phyloP scores from a whole-genome alignment of 2,113 vertebrate genomes.

The Pedetes capensis region DNA sequence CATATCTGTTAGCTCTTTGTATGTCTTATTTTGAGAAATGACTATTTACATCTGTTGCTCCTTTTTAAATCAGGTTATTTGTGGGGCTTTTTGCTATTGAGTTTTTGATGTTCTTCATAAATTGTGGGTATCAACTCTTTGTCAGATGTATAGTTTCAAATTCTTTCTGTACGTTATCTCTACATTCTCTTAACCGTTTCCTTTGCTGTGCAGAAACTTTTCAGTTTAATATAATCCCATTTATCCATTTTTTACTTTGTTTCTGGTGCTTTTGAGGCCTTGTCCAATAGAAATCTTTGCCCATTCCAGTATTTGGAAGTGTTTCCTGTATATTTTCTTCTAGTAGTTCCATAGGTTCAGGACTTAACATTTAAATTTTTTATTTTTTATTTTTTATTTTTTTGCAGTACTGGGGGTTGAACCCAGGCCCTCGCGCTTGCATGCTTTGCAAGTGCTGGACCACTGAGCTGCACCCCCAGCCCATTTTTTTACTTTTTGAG shows the following conservation, averaged over 20 bases:
- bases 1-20: neutral
- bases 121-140: neutral
- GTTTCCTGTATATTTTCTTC: neutral
- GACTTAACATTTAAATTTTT: neutral
- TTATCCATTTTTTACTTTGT: neutral
- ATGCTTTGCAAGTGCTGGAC: no score
- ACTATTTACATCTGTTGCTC: neutral
- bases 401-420: no score
- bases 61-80: neutral
- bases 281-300: neutral
- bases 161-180: neutral
- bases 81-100: neutral
- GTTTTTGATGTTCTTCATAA: neutral
- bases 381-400: no score
- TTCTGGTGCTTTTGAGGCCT: neutral
- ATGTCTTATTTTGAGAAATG: neutral
- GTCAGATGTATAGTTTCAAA: neutral
- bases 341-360: neutral
- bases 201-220: neutral
- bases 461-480: no score
- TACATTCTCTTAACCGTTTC: neutral
- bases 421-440: no score
- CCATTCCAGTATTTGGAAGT: neutral
- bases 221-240: neutral
- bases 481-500: no score